Percentiles rank a stretch among this genome's conserved stretches.
Conservation (phyloP, 30 jellyfish, hydroid and myxozoan species). For the Sanderia malayensis region DNA sequence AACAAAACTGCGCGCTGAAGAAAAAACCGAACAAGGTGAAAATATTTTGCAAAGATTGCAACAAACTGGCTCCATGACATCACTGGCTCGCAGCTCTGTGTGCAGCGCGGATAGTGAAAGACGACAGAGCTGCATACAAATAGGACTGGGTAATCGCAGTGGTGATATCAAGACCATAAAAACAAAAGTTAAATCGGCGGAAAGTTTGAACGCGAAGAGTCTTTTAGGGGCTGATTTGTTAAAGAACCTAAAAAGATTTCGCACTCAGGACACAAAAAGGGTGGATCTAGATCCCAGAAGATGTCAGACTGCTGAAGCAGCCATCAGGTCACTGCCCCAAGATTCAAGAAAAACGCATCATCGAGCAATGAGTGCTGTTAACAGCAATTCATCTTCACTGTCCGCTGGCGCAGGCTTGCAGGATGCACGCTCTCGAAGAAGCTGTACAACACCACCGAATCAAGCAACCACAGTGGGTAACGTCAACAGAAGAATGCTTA, state of each 20-base stretch:
- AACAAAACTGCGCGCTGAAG: constrained; percentile 1
- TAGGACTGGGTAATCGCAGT: background rate
- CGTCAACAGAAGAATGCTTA: background rate
- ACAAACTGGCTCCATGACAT: constrained; percentile 7
- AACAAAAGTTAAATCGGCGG: constrained; percentile 34
- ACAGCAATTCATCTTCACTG: background rate
- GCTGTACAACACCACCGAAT: no score
- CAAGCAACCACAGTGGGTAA: no score
- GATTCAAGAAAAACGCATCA: background rate
- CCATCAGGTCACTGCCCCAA: background rate
- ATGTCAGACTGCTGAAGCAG: constrained; percentile 22
- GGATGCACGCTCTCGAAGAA: no score
- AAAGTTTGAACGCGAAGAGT: constrained; percentile 33
- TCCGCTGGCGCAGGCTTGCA: background rate
- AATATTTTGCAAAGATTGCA: constrained; percentile 25
- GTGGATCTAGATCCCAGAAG: background rate
- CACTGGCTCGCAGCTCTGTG: constrained; percentile 13
- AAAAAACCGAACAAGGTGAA: constrained; percentile 13
- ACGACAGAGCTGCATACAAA: constrained; percentile 6
- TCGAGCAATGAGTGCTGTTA: constrained; percentile 40
- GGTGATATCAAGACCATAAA: constrained; percentile 24
- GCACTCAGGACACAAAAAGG: background rate
- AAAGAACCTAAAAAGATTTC: constrained; percentile 9
- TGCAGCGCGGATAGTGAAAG: background rate
- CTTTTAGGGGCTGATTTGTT: constrained; percentile 52